A percentile compares a stretch with the other conserved stretches of the same genome.
These are phyloP conservation scores for Cryptosula pallasiana DNA, from an alignment of 2,888 invertebrate genomes.

Conservation along the genomic window DNA sequence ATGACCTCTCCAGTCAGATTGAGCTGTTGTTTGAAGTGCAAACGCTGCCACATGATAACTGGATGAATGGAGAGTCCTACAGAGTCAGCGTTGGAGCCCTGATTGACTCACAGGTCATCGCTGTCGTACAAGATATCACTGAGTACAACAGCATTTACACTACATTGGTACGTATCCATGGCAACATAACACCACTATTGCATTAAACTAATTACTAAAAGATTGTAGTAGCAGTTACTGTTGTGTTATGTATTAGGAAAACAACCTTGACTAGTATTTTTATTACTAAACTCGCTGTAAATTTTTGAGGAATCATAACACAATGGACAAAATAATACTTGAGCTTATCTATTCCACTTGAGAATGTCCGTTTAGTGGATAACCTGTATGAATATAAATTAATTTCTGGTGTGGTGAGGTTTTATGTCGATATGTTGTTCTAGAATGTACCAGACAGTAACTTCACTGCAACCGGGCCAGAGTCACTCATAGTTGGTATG, in stretches of 20 bases:
- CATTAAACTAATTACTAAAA: too few relatives aligned
- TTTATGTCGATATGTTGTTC: background rate
- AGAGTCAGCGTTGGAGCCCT: background rate
- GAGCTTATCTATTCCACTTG: too few relatives aligned
- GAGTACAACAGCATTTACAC: background rate
- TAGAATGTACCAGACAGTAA: background rate
- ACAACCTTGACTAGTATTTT: too few relatives aligned
- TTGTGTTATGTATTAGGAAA: too few relatives aligned
- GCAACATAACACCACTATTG: too few relatives aligned
- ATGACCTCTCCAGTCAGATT: background rate
- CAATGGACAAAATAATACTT: too few relatives aligned
- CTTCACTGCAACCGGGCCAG: background rate
- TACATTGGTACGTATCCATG: background rate
- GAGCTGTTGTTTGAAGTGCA: constrained; percentile 1
- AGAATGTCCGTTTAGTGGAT: too few relatives aligned
- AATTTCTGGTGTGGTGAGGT: too few relatives aligned
- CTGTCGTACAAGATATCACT: background rate
- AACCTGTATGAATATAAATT: too few relatives aligned
- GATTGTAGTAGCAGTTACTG: too few relatives aligned
- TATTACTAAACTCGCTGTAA: too few relatives aligned
- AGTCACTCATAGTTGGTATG: background rate
- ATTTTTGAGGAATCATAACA: too few relatives aligned
- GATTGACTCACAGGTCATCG: background rate
- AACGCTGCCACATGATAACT: background rate
- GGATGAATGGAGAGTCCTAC: constrained; percentile 3